Percentiles rank a stretch among this genome's conserved stretches.
Conservation (phyloP, 2,113 vertebrate species). For the Pygoscelis antarcticus region DNA sequence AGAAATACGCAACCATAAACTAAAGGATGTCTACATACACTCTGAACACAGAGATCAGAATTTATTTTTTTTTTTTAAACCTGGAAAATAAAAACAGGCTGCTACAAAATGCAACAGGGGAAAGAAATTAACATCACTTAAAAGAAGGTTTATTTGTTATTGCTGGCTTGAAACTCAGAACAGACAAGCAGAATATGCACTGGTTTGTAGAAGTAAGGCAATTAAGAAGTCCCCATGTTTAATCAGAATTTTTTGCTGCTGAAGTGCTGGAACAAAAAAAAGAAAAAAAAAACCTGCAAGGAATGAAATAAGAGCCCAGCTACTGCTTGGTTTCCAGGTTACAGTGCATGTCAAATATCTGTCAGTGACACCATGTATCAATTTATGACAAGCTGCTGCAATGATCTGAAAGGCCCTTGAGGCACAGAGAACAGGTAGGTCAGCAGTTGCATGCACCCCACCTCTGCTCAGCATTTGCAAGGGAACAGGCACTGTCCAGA, state of each 20-base stretch:
- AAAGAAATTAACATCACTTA: constrained; percentile 68
- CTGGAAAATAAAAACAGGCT: constrained; percentile 67
- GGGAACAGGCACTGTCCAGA: background rate
- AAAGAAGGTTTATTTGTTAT: constrained; percentile 63
- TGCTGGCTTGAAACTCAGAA: constrained; percentile 57
- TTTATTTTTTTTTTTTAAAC: constrained; percentile 33
- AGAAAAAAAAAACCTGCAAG: constrained; percentile 55
- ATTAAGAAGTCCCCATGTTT: constrained; percentile 58
- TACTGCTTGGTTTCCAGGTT: constrained; percentile 70
- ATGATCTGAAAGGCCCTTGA: constrained; percentile 73
- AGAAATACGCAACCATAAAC: constrained; percentile 56
- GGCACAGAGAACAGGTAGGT: constrained; percentile 80
- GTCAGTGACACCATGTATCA: constrained; percentile 71
- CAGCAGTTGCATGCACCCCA: constrained; percentile 55
- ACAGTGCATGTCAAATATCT: constrained; percentile 70
- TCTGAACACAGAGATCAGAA: constrained; percentile 59
- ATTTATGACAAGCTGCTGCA: constrained; percentile 68
- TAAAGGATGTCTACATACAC: constrained; percentile 68
- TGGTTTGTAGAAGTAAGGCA: constrained; percentile 64
- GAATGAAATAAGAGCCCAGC: constrained; percentile 72
- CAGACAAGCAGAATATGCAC: constrained; percentile 41
- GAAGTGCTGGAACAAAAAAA: constrained; percentile 72
- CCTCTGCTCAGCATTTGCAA: background rate
- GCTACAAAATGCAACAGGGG: constrained; percentile 61
- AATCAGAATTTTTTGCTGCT: constrained; percentile 65